Evolutionary conservation across 2,888 invertebrate species (phyloP), one percentile per base, ranked within the genome.

Genomic region (Rhagonycha fulva): DNA sequence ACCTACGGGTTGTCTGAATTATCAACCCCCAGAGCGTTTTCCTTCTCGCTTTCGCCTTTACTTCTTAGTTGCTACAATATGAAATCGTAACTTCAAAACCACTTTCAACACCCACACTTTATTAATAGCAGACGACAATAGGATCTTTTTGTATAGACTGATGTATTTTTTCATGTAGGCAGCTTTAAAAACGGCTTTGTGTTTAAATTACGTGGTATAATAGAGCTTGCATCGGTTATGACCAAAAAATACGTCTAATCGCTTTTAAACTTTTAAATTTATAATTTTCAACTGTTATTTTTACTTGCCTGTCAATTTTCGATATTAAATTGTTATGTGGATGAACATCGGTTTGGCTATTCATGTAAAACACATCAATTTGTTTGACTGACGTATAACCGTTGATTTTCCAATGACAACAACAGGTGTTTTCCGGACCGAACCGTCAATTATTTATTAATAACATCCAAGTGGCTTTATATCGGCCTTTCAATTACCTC

Each of bases 81-180:
- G 60, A 72, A 70, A 70, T 62, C 76, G 79, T 74, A 76, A 68
- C 78, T 67, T 69, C 19, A 72, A 71, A 78, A 72, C 69, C 77
- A 70, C 74, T 76, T 69, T 71, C 63, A 72, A 81, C 82, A 81
- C 82, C 82, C 80, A 82, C 82, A 80, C 80, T 80, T 81, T 80
- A 81, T 82, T 82, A 82, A 82, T 76, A 78, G 79, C 80, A 82
- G 82, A 82, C 82, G 81, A 82, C 82, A 82, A 82, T 82, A 78
- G 82, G 77, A 76, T 79, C 77, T 79, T 79, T 79, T 80, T 78
- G 78, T 80, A 78, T 79, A 76, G 77, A 77, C 78, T 78, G 79
- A 77, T 79, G 77, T 77, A 77, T 77, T 78, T 80, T 78, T 78
- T 78, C 69, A 76, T 76, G 78, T 78, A 78, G 78, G 78, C 76